phyloP scores from a whole-genome alignment of 2,113 vertebrate genomes.

The Antechinus flavipes region DNA sequence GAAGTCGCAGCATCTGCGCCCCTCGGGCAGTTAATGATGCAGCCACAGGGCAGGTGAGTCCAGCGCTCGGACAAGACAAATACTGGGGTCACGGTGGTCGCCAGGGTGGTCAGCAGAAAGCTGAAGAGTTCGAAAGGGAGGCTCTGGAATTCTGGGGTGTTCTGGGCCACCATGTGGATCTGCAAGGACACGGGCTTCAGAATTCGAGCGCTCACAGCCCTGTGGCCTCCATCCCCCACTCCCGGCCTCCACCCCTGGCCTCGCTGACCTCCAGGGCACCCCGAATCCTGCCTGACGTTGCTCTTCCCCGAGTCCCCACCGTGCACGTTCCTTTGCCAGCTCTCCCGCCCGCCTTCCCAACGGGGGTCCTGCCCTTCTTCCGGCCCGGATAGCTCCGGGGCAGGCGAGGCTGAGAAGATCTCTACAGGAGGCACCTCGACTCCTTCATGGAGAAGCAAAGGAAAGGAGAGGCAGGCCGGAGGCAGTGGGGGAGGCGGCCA shows the following conservation, averaged over 20 bases:
- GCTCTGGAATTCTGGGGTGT: conserved; percentile 87
- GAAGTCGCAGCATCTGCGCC: conserved; percentile 70
- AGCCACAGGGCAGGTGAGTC: conserved; percentile 97
- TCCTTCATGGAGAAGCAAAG: neutral
- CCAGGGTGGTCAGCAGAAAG: conserved; percentile 94
- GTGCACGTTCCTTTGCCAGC: no score
- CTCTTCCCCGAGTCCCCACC: no score
- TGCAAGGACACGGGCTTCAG: conserved; percentile 81
- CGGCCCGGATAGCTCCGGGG: neutral
- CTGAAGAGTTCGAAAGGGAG: conserved; percentile 89
- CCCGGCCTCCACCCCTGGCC: no score
- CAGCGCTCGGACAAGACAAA: conserved; percentile 95
- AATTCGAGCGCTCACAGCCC: neutral
- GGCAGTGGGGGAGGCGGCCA: neutral
- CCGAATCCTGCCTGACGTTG: neutral
- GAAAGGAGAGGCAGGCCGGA: neutral
- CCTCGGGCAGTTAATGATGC: conserved; percentile 94
- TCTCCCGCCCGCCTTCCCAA: neutral
- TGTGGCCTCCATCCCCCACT: neutral
- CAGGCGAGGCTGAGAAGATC: neutral
- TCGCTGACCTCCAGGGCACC: neutral
- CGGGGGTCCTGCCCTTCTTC: neutral
- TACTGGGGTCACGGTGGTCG: conserved; percentile 90
- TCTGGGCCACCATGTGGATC: conserved; percentile 91
- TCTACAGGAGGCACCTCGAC: no score